phyloP scores from a whole-genome alignment of 1,140 invertebrate species.

The Mycetomoellerius zeteki region DNA sequence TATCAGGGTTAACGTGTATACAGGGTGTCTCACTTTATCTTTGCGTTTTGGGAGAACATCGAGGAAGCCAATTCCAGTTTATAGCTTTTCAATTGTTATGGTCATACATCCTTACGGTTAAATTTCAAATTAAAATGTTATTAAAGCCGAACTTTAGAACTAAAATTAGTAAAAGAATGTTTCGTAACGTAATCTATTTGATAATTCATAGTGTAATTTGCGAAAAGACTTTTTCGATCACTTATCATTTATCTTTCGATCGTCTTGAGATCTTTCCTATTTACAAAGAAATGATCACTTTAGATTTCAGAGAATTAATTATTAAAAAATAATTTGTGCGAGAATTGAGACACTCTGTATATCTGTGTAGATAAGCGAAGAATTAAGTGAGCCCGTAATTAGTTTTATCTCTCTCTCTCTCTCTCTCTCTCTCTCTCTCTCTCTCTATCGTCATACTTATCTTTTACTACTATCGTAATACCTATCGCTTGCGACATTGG shows the following conservation, averaged over 20 bases:
- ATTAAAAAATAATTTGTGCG: neutral
- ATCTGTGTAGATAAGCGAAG: neutral
- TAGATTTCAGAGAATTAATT: neutral
- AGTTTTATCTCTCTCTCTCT: slow-evolving; percentile 48
- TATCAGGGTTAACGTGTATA: neutral
- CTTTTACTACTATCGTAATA: slow-evolving; percentile 49
- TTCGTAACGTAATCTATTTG: too few relatives aligned
- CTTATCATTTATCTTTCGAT: too few relatives aligned
- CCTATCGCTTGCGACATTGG: neutral
- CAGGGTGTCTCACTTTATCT: neutral
- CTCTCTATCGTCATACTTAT: slow-evolving; percentile 49
- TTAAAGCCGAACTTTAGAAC: neutral
- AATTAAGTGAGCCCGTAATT: neutral
- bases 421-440: too few relatives aligned
- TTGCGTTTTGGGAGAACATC: neutral
- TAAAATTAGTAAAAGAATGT: neutral
- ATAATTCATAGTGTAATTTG: too few relatives aligned
- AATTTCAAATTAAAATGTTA: neutral
- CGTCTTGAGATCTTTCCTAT: neutral
- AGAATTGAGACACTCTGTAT: neutral
- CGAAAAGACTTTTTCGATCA: neutral
- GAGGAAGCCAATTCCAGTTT: neutral
- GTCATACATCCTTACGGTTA: neutral
- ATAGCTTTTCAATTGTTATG: too few relatives aligned
- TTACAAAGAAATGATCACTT: neutral